These are phyloP conservation scores for Callitettix versicolor DNA, from an alignment of 1,140 invertebrate species.

Conservation along the genomic window DNA sequence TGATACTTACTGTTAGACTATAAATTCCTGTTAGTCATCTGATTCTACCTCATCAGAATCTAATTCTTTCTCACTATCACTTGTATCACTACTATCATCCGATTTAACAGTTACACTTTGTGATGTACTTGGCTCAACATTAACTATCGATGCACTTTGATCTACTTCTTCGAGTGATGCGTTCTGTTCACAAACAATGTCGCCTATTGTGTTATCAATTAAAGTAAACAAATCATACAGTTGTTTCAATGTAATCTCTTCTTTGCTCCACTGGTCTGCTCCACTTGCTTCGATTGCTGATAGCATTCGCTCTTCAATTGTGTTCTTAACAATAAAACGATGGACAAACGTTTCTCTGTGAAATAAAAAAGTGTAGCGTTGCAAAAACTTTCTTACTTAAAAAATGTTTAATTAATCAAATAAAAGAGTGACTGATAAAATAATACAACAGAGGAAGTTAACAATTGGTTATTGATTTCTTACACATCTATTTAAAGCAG, in stretches of 20 bases:
- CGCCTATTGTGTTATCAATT: not conserved
- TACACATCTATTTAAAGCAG: no score
- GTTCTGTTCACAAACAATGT: no score
- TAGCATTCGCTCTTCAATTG: slow-evolving; percentile 57
- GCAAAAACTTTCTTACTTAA: no score
- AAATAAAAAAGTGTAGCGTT: not conserved
- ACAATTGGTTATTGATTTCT: not conserved
- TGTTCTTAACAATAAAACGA: slow-evolving; percentile 53
- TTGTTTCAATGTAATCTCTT: slow-evolving; percentile 20
- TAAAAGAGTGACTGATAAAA: not conserved
- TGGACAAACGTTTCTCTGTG: slow-evolving; percentile 47
- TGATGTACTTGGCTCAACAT: no score
- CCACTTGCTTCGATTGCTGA: slow-evolving; percentile 17
- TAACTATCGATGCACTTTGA: no score
- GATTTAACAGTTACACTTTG: no score
- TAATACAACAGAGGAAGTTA: not conserved
- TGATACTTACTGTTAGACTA: no score
- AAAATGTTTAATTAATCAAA: not conserved
- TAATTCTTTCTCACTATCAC: no score
- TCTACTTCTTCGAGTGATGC: no score
- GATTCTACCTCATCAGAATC: no score
- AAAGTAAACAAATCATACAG: slow-evolving; percentile 20
- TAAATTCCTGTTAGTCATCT: no score
- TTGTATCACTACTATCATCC: no score
- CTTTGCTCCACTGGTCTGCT: slow-evolving; percentile 18